These are phyloP conservation scores for Eupithecia dodoneata DNA, from an alignment of 2,888 invertebrate species.

Conservation along the genomic window DNA sequence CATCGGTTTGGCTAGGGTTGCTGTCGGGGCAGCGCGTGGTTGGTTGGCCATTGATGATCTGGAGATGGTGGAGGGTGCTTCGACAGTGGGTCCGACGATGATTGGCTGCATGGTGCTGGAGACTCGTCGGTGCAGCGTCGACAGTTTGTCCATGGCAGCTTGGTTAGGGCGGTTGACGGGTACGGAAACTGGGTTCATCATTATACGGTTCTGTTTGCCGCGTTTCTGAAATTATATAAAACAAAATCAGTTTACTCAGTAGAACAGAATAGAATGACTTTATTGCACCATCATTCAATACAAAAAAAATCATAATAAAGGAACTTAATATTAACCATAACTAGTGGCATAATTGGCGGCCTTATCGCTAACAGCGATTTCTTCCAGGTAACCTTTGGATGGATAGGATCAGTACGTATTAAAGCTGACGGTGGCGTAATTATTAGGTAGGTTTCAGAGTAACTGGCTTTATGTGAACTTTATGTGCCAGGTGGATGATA, in stretches of 20 bases:
- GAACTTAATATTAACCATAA: no score
- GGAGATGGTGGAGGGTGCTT: slow-evolving; percentile 53
- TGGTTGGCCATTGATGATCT: slow-evolving; percentile 20
- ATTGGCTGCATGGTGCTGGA: slow-evolving; percentile 74
- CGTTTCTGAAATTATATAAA: slow-evolving; percentile 71
- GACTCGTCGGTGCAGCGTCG: slow-evolving; percentile 63
- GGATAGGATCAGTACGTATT: no score
- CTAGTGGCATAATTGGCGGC: no score
- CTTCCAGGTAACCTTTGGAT: no score
- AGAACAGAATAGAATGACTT: no score
- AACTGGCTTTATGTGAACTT: neutral
- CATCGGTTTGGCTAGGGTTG: slow-evolving; percentile 82
- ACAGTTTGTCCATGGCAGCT: slow-evolving; percentile 72
- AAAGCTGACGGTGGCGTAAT: no score
- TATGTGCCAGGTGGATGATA: neutral
- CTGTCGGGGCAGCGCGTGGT: slow-evolving; percentile 50
- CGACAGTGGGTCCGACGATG: slow-evolving; percentile 64
- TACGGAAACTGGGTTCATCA: slow-evolving; percentile 72
- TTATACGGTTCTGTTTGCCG: slow-evolving; percentile 79
- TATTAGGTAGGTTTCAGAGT: neutral
- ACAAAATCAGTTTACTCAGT: neutral
- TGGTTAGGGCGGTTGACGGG: slow-evolving; percentile 66
- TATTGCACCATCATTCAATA: no score
- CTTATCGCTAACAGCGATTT: no score
- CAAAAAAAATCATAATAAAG: no score